A percentile compares a stretch with the other conserved stretches of the same genome.
Evolutionary conservation across 64 coral and sea anemone species (phyloP).

Genomic region (Pocillopora verrucosa): DNA sequence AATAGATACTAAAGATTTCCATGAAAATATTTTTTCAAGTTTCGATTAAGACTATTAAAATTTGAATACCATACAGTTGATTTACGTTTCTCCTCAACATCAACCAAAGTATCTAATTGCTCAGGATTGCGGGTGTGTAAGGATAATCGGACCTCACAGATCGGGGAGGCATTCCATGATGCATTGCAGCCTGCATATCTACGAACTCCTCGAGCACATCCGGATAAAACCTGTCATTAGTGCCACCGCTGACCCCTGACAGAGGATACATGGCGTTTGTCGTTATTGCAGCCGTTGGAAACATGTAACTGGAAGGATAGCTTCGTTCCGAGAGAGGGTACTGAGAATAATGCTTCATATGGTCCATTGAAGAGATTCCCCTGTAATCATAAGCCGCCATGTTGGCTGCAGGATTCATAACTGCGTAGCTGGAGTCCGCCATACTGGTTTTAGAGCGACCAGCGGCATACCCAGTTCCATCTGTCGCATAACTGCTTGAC

Average conservation of each 20-base stretch:
- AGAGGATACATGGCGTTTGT: conserved; percentile 80
- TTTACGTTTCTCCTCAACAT: neutral
- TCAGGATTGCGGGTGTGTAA: conserved; percentile 78
- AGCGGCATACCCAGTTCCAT: conserved; percentile 8
- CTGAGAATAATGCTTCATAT: conserved; percentile 89
- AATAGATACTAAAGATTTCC: too few species aligned
- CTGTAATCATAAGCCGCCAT: conserved; percentile 74
- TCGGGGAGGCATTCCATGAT: conserved; percentile 73
- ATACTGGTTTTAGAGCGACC: conserved; percentile 69
- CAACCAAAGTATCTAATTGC: conserved; percentile 46
- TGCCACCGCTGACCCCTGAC: conserved; percentile 56
- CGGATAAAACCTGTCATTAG: conserved; percentile 84
- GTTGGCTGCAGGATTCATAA: conserved; percentile 33
- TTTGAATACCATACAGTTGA: too few species aligned
- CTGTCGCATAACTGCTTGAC: conserved; percentile 49
- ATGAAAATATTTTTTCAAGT: too few species aligned
- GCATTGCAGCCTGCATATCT: conserved; percentile 92
- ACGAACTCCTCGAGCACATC: conserved; percentile 93
- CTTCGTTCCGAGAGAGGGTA: conserved; percentile 79
- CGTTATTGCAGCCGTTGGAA: conserved; percentile 67
- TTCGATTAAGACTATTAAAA: too few species aligned
- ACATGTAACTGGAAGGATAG: conserved; percentile 87
- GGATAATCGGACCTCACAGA: conserved; percentile 67
- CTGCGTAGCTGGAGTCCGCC: conserved; percentile 51
- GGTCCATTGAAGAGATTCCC: conserved; percentile 82